Evolutionary conservation across 1,140 invertebrate genomes (phyloP).

Genomic region (Spodoptera litura): DNA sequence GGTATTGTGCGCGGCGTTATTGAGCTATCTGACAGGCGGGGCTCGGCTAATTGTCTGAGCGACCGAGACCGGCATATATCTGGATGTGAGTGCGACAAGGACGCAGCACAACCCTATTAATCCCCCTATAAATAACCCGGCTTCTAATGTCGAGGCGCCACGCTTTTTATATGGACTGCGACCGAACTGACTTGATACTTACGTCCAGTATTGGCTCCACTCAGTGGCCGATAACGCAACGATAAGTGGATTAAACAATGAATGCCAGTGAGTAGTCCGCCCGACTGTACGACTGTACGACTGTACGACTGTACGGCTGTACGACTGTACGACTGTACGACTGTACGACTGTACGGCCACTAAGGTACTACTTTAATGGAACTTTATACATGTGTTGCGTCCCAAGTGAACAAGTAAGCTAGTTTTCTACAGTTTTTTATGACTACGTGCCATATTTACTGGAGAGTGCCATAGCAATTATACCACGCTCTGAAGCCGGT

Average conservation of each 20-base stretch:
- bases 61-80: conserved; percentile 46
- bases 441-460: too few relatives aligned
- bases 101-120: conserved; percentile 52
- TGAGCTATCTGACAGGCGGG: conserved; percentile 65
- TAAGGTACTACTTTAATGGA: conserved; percentile 4
- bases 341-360: background rate
- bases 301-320: background rate
- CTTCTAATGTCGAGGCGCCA: conserved; percentile 67
- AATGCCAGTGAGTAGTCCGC: background rate
- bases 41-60: conserved; percentile 62
- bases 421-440: background rate
- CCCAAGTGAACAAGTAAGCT: background rate
- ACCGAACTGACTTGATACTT: conserved; percentile 50
- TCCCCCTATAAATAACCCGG: conserved; percentile 67
- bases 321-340: background rate
- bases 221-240: conserved; percentile 32
- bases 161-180: conserved; percentile 51
- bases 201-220: background rate
- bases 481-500: background rate
- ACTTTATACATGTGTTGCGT: conserved; percentile 1
- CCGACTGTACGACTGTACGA: background rate
- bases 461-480: background rate
- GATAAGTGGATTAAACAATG: conserved; percentile 40
- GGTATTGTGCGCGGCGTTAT: conserved; percentile 55
- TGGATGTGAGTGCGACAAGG: conserved; percentile 37